Percentiles rank a stretch among this genome's conserved stretches.
Evolutionary conservation across 2,888 invertebrate genomes (phyloP).

Genomic region (Scaptodrosophila latifasciaeformis): DNA sequence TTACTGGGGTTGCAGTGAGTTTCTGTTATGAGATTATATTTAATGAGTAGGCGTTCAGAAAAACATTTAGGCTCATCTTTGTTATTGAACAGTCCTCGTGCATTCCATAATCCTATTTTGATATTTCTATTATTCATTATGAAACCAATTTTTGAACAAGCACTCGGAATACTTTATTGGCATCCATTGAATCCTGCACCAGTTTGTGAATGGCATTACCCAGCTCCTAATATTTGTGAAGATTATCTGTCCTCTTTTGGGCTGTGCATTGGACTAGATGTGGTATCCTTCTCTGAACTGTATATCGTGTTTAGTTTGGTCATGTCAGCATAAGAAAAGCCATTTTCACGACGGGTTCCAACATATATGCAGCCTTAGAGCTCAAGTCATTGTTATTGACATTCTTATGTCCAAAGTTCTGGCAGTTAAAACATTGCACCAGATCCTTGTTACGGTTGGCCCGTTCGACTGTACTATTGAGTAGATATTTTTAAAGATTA

Average conservation of each 20-base stretch:
- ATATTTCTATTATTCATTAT: not conserved
- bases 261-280: too few relatives aligned
- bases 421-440: not conserved
- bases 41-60: too few relatives aligned
- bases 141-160: not conserved
- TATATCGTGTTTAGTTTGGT: not conserved
- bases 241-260: too few relatives aligned
- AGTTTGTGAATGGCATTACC: constrained; percentile 12
- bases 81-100: not conserved
- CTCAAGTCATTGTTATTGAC: too few relatives aligned
- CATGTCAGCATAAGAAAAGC: constrained; percentile 11
- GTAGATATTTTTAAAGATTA: not conserved
- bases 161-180: not conserved
- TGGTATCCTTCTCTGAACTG: not conserved
- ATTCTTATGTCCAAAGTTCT: not conserved
- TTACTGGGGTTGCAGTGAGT: not conserved
- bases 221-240: not conserved
- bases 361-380: too few relatives aligned
- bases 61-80: not conserved
- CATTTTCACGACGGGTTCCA: constrained; percentile 5
- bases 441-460: too few relatives aligned
- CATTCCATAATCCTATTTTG: constrained; percentile 16
- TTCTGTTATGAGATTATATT: not conserved
- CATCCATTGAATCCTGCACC: constrained; percentile 7
- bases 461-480: too few relatives aligned